Percentiles rank a stretch among this genome's conserved stretches.
Conservation (phyloP, 2,113 vertebrate species). For the Lepisosteus osseus region DNA sequence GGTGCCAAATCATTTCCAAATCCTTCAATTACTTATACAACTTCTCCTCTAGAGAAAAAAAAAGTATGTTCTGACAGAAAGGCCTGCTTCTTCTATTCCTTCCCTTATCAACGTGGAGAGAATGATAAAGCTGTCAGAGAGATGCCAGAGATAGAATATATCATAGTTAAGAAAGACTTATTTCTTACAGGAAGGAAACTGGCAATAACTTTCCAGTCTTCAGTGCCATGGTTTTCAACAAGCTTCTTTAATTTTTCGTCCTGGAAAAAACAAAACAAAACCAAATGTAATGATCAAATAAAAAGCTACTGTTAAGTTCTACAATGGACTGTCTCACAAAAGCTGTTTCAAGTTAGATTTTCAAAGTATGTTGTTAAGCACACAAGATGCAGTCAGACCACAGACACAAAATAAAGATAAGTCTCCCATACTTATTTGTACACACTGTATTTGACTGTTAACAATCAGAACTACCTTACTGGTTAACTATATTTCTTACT, state of each 20-base stretch:
- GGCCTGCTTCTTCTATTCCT: neutral
- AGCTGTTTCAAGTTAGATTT: too few species aligned
- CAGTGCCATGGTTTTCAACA: slow-evolving; percentile 92
- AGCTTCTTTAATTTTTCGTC: slow-evolving; percentile 97
- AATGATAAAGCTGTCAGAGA: slow-evolving; percentile 2
- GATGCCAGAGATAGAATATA: slow-evolving; percentile 8
- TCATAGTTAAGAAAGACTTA: slow-evolving; percentile 18
- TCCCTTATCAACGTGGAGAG: neutral
- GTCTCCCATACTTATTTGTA: too few species aligned
- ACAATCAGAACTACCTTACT: too few species aligned
- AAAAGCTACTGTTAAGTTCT: too few species aligned
- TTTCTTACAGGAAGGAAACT: slow-evolving; percentile 88
- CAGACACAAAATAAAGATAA: too few species aligned
- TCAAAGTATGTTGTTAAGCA: too few species aligned
- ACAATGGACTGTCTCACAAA: too few species aligned
- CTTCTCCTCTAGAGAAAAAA: neutral
- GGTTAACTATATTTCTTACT: too few species aligned
- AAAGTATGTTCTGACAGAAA: neutral
- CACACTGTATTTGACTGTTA: too few species aligned
- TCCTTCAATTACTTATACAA: neutral
- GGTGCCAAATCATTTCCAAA: neutral
- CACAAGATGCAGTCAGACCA: neutral
- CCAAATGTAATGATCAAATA: neutral
- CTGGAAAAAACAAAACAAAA: slow-evolving; percentile 55
- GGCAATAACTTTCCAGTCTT: slow-evolving; percentile 97